Evolutionary conservation across 2,113 vertebrate genomes (phyloP), one percentile per base, ranked within the genome.

Genomic region (Aythya baeri): DNA sequence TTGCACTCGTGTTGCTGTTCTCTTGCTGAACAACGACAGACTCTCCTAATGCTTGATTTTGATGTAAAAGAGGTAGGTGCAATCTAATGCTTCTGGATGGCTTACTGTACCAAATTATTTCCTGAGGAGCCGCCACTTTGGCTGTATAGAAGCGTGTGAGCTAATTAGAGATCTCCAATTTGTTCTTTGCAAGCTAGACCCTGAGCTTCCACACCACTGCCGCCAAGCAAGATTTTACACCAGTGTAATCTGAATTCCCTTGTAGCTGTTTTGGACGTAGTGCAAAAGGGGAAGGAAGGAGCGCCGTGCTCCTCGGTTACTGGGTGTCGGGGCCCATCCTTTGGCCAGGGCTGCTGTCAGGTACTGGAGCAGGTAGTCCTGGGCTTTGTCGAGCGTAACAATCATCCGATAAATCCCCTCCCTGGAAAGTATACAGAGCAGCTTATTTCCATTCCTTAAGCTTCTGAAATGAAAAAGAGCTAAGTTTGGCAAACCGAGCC

Each of bases 31-130:
- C 97, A 96, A 70, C 78, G 91, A 75, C 73, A 84, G 89, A 82
- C 88, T 88, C 97, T 94, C 95, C 80, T 96, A 97, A 96, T 16
- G 13, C 86, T 97, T 96, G 94, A 82, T 96, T 96, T 97, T 97
- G 95, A 73, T 97, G 93, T 96, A 88, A 96, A 96, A 96, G 96
- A 97, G 91, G 97, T 98, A 77, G 54, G 94, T 98, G 97, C 96
- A 97, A 95, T 98, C 23, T 81, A 96, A 96, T 97, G 97, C 97
- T 98, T 98, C 97, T 97, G 96, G 97, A 95, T 98, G 98, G 98
- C 98, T 98, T 97, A 88, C 87, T 89, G 97, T 96, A 97, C 91
- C 96, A 92, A 94, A 82, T 92, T 95, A 68, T 95, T 93, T 83
- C 49, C 44, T 68, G 88, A 90, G 83, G 46, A 91, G 31, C 38